A percentile compares a stretch with the other conserved stretches of the same genome.
phyloP scores from a whole-genome alignment of 2,888 invertebrate species.

The Xylocampa areola region DNA sequence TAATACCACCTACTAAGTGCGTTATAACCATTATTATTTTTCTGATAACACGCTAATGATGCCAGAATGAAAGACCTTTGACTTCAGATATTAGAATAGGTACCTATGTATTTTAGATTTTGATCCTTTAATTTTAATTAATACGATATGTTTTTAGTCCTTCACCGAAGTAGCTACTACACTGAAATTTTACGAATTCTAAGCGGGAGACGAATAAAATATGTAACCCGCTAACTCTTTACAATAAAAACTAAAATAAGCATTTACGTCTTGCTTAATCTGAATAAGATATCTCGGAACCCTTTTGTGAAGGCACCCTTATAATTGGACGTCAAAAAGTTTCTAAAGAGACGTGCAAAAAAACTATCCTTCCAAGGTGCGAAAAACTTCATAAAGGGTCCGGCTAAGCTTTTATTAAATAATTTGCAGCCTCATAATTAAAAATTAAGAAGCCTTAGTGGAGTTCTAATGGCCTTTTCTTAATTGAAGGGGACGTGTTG shows the following conservation, averaged over 20 bases:
- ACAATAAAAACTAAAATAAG: slow-evolving; percentile 33
- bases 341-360: slow-evolving; percentile 49
- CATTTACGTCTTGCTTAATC: slow-evolving; percentile 19
- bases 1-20: slow-evolving; percentile 51
- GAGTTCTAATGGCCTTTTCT: slow-evolving; percentile 71
- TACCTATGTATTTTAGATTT: slow-evolving; percentile 13
- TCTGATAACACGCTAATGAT: slow-evolving; percentile 24
- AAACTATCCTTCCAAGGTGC: slow-evolving; percentile 81
- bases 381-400: slow-evolving; percentile 76
- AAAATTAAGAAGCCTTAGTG: slow-evolving; percentile 79
- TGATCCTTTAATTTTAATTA: slow-evolving; percentile 2
- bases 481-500: slow-evolving; percentile 55
- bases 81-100: slow-evolving; percentile 26
- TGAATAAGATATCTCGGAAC: slow-evolving; percentile 37
- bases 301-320: slow-evolving; percentile 52
- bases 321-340: slow-evolving; percentile 60
- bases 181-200: slow-evolving; percentile 46
- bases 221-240: slow-evolving; percentile 27
- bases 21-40: slow-evolving; percentile 27
- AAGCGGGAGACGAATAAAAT: slow-evolving; percentile 47
- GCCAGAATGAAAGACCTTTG: slow-evolving; percentile 19
- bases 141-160: not conserved
- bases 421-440: slow-evolving; percentile 77
- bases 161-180: slow-evolving; percentile 8
- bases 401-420: slow-evolving; percentile 67